Conservation (phyloP, 2,113 vertebrate species). For the Nothocercus julius region DNA sequence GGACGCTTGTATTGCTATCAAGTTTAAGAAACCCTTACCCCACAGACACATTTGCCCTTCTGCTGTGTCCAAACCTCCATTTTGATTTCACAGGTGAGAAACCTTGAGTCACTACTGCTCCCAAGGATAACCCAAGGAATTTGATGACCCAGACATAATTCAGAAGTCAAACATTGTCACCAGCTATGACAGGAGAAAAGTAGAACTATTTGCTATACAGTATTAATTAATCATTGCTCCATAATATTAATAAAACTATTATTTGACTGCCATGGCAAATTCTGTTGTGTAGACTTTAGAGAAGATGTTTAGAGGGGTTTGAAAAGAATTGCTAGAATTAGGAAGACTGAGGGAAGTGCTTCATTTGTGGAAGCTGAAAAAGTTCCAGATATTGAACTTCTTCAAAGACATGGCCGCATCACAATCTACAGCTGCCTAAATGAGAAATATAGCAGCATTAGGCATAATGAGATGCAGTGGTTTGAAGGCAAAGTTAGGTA, state of each 20-base stretch:
- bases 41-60: fast-evolving
- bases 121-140: neutral
- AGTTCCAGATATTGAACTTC: neutral
- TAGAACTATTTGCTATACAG: neutral
- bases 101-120: fast-evolving
- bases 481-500: neutral
- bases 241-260: neutral
- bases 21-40: neutral
- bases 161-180: neutral
- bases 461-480: neutral
- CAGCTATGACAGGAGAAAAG: neutral
- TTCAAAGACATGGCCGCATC: neutral
- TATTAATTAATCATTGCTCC: neutral
- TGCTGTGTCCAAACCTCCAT: neutral
- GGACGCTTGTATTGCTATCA: neutral
- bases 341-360: neutral
- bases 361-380: neutral
- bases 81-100: neutral
- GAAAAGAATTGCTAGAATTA: neutral
- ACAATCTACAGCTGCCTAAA: neutral
- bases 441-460: neutral
- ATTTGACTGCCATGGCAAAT: neutral
- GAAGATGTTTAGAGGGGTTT: neutral
- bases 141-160: neutral
- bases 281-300: neutral